These are phyloP conservation scores for Scortum barcoo DNA, from an alignment of 2,113 vertebrate genomes.

Conservation along the genomic window DNA sequence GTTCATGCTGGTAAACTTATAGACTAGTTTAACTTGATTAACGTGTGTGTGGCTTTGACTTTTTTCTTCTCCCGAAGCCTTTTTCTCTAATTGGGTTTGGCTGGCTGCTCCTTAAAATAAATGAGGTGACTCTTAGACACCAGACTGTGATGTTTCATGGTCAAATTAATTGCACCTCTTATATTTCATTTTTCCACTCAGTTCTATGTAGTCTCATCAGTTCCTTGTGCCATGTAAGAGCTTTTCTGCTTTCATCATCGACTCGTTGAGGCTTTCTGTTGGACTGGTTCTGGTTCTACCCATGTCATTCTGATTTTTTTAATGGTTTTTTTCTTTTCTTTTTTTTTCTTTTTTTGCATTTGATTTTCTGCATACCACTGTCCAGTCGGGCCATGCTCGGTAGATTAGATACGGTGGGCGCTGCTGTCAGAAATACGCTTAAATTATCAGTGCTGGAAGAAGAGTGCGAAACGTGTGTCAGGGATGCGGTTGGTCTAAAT, in stretches of 20 bases:
- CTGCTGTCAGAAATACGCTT: conserved; percentile 47
- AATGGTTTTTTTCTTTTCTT: too few species aligned
- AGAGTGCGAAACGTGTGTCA: background rate
- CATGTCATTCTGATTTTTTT: background rate
- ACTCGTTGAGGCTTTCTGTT: background rate
- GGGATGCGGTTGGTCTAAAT: background rate
- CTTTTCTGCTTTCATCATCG: background rate
- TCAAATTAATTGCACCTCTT: background rate
- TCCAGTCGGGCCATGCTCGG: background rate
- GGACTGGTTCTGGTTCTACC: background rate
- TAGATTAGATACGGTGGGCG: conserved; percentile 53
- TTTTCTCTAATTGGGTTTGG: background rate
- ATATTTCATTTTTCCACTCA: background rate
- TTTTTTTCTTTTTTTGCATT: background rate
- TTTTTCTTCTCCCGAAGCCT: background rate
- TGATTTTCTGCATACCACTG: conserved; percentile 28
- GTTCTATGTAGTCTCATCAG: background rate
- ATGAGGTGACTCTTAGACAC: background rate
- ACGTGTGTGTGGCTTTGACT: background rate
- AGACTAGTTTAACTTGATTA: background rate
- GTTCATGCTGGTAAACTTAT: background rate
- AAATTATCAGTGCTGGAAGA: conserved; percentile 35
- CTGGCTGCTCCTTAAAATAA: background rate
- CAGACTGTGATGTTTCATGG: background rate
- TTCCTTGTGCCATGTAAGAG: background rate